phyloP scores from a whole-genome alignment of 2,113 vertebrate species.

The Sialia sialis region DNA sequence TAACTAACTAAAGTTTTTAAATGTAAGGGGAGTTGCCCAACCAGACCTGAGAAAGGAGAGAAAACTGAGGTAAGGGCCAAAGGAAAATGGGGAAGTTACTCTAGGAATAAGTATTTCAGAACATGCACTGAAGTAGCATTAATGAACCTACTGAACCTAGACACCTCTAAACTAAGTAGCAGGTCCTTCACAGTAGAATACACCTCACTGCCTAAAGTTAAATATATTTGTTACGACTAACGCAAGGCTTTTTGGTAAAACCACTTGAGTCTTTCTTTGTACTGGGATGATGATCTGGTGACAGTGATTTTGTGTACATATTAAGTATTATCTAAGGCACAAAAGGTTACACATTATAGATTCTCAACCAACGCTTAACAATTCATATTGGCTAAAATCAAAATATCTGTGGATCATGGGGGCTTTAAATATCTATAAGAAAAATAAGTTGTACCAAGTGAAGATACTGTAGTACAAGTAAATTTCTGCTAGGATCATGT shows the following conservation, averaged over 20 bases:
- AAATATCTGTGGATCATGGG: background rate
- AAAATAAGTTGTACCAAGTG: background rate
- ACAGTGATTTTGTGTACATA: background rate
- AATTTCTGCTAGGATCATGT: background rate
- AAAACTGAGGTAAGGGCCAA: background rate
- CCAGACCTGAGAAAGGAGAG: background rate
- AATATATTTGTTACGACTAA: constrained; percentile 9
- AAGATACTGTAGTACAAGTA: rapidly evolving
- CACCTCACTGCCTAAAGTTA: background rate
- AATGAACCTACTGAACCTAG: background rate
- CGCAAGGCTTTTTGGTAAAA: background rate
- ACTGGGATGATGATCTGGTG: background rate
- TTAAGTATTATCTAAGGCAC: background rate
- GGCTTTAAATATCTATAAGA: background rate
- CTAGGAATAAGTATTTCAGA: background rate
- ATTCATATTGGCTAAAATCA: background rate
- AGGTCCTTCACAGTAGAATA: background rate
- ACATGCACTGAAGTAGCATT: background rate
- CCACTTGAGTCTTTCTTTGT: background rate
- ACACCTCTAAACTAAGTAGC: background rate
- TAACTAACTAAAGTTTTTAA: no score
- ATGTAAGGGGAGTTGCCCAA: background rate
- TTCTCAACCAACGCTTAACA: background rate
- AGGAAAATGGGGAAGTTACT: background rate
- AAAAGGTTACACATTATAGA: background rate